Percentiles rank a stretch among this genome's conserved stretches.
Evolutionary conservation across 1,140 invertebrate species (phyloP).

Genomic region (Drosophila bocki): DNA sequence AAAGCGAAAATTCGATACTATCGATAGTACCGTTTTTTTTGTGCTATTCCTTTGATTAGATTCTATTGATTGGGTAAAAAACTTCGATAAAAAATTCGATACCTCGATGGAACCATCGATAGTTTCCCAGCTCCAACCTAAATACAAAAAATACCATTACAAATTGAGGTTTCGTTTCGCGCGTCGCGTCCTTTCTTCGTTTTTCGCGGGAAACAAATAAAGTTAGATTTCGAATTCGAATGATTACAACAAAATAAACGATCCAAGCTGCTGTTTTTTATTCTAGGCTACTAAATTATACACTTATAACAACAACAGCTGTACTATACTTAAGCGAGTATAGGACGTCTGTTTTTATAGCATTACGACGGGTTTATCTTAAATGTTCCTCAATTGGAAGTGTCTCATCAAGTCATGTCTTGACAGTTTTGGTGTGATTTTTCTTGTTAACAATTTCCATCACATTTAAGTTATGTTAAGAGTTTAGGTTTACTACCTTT

Average conservation of each 20-base stretch:
- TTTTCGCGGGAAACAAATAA: background rate
- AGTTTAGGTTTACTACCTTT: background rate
- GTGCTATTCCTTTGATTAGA: no score
- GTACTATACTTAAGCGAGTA: background rate
- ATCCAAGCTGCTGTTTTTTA: background rate
- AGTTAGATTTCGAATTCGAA: background rate
- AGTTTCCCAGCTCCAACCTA: no score
- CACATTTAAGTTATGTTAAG: background rate
- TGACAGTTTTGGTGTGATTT: background rate
- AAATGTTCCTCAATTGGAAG: background rate
- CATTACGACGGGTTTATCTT: background rate
- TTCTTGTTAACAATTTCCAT: background rate
- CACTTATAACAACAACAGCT: background rate
- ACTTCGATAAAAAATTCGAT: no score
- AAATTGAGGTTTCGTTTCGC: constrained; percentile 4
- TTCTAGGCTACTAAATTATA: background rate
- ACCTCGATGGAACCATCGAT: no score
- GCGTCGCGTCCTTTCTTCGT: background rate
- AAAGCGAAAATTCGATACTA: no score
- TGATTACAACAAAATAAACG: background rate
- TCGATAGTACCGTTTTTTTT: no score
- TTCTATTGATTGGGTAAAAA: no score
- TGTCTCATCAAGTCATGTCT: background rate
- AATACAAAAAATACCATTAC: background rate
- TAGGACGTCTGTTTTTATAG: background rate